Evolutionary conservation across 2,113 vertebrate species (phyloP).

Genomic region (Mohoua ochrocephala): DNA sequence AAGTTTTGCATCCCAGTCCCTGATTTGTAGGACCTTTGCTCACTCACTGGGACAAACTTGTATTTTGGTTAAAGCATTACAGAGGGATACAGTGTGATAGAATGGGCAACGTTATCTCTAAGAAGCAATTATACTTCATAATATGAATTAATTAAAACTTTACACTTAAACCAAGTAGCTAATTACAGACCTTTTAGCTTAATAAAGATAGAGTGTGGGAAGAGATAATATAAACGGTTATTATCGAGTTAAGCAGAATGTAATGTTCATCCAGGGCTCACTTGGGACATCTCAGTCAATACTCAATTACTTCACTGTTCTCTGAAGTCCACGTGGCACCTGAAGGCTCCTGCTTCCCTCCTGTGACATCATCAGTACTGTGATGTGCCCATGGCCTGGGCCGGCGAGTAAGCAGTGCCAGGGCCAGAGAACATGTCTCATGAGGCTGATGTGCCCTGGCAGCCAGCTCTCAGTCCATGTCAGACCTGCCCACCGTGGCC

Average conservation of each 20-base stretch:
- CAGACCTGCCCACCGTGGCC: not conserved
- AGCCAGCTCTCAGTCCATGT: fast-evolving
- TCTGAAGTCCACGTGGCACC: not conserved
- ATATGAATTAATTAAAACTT: constrained; percentile 35
- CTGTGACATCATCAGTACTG: fast-evolving
- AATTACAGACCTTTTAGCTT: constrained; percentile 51
- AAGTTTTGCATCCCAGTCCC: not conserved
- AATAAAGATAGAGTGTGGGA: constrained; percentile 36
- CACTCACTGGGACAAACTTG: not conserved
- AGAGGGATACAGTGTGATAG: not conserved
- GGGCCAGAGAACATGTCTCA: fast-evolving
- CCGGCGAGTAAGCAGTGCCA: fast-evolving
- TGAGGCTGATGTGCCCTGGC: fast-evolving
- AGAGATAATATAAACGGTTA: constrained; percentile 25
- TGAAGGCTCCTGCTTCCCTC: not conserved
- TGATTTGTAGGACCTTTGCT: not conserved
- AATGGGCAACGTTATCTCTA: not conserved
- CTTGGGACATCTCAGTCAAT: constrained; percentile 48
- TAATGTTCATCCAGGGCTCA: not conserved
- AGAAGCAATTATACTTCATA: constrained; percentile 10
- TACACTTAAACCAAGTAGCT: constrained; percentile 38
- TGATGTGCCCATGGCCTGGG: not conserved
- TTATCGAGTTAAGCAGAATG: constrained; percentile 50
- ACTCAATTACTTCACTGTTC: constrained; percentile 40
- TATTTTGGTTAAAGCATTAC: not conserved